Base-by-base conservation (phyloP, 2,888 invertebrate species). In the Mesoligia furuncula region DNA sequence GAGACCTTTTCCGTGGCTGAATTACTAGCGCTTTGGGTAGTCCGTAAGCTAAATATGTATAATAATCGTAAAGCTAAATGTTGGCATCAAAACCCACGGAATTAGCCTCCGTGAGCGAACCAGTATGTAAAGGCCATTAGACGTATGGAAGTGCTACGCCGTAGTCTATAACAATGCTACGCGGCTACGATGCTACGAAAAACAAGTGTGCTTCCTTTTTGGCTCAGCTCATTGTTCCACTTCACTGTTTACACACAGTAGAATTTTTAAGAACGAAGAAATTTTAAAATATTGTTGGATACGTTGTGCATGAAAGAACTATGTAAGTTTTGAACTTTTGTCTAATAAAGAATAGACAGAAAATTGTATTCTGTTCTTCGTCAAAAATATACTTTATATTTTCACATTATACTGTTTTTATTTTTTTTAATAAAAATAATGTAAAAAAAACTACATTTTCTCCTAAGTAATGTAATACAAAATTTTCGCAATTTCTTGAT, bases 51-150 rank as follows among this genome's bases (percentile, higher is more conserved):
- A 15, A 11, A 68, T n/a, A 68, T n/a, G n/a, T n/a, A n/a, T 42
- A 59, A 81, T 81, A 68, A 68, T 64, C 48, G 57, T 81, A 77
- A 81, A 68, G 71, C n/a, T 71, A 79, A 57, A 75, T 67, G 62
- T 54, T 64, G 36, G 24, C 62, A 77, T 69, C 66, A 59, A 54
- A 81, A 48, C 64, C 48, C 62, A 45, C 54, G 24, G 15, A 24
- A 70, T 71, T 67, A 80, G 39, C 13, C 17, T 62, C n/a, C 54
- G 64, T 61, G 68, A 57, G 48, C 31, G 39, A 64, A 70, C 69
- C 64, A 90, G 92, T 91, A 92, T 92, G 91, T 88, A 90, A 90
- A 90, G 89, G 87, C 89, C 88, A 87, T 85, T 82, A 83, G 77
- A 87, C 79, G 75, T 78, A 72, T 82, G 65, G 48, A 68, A 79